Conservation (phyloP, 2,797 vertebrate genomes). For the Xerus rutilus region DNA sequence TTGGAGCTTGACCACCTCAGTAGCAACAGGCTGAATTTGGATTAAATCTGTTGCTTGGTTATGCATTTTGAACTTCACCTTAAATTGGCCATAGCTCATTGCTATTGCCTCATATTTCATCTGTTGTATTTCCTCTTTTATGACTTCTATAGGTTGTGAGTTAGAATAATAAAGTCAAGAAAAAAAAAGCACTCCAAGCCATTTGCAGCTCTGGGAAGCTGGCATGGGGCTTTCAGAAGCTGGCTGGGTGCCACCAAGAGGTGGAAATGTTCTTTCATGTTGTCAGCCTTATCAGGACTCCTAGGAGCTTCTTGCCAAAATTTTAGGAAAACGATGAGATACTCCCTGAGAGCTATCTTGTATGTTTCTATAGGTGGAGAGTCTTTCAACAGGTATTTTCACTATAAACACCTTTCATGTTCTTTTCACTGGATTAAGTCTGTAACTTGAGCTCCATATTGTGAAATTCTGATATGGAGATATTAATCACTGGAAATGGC, state of each 20-base stretch:
- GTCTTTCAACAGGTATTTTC: constrained; percentile 68
- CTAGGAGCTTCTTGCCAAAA: constrained; percentile 60
- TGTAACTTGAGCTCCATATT: constrained; percentile 69
- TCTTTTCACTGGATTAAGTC: constrained; percentile 56
- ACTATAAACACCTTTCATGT: constrained; percentile 26
- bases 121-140: not conserved
- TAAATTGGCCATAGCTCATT: not conserved
- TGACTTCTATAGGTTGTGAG: constrained; percentile 57
- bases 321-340: constrained; percentile 68
- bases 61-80: not conserved
- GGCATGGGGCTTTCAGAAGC: constrained; percentile 77
- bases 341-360: constrained; percentile 41
- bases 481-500: constrained; percentile 21
- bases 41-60: not conserved
- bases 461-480: constrained; percentile 60
- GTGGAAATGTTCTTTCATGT: constrained; percentile 75
- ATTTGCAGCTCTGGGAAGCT: constrained; percentile 79
- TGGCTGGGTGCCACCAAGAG: constrained; percentile 68
- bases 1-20: not conserved
- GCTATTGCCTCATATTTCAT: constrained; percentile 31
- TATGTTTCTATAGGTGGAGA: constrained; percentile 59
- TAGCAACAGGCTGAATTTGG: not conserved
- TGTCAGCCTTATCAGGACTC: constrained; percentile 75
- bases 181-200: constrained; percentile 31
- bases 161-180: constrained; percentile 70